phyloP scores from a whole-genome alignment of 2,113 vertebrate genomes.

The Crocuta crocuta region DNA sequence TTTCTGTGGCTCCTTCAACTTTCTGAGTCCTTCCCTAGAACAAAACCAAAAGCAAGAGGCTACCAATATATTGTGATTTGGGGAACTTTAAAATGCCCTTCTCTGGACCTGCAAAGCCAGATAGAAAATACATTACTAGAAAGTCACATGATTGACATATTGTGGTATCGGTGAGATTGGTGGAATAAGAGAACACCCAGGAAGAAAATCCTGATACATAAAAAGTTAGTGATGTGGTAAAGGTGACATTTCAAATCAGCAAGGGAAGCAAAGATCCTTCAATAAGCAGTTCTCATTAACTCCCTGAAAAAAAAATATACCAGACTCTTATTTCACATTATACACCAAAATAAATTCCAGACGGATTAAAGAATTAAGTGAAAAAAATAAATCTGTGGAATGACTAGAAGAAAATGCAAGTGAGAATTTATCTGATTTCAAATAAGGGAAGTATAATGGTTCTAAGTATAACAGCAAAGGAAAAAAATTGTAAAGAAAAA shows the following conservation, averaged over 20 bases:
- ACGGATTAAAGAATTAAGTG: constrained; percentile 7
- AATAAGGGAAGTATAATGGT: background rate
- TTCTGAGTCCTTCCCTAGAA: background rate
- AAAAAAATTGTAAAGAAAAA: constrained; percentile 40
- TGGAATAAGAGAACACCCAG: background rate
- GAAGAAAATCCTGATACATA: background rate
- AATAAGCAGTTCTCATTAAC: background rate
- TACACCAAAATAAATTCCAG: constrained; percentile 39
- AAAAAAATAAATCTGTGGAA: constrained; percentile 33
- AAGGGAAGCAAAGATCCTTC: background rate
- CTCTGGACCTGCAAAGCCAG: background rate
- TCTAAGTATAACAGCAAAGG: background rate
- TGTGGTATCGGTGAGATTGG: background rate
- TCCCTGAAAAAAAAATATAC: background rate
- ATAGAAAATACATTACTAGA: background rate
- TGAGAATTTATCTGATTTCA: constrained; percentile 61
- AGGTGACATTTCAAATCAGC: constrained; percentile 35
- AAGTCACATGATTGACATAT: background rate
- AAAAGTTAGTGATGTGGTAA: background rate
- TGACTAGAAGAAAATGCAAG: constrained; percentile 40
- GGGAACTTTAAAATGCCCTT: background rate
- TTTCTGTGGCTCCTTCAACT: background rate
- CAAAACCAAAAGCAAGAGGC: background rate
- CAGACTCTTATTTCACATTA: background rate
- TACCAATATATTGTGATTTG: background rate